A percentile compares a stretch with the other conserved stretches of the same genome.
Evolutionary conservation across 2,888 invertebrate species (phyloP).

Genomic region (Panopea generosa): DNA sequence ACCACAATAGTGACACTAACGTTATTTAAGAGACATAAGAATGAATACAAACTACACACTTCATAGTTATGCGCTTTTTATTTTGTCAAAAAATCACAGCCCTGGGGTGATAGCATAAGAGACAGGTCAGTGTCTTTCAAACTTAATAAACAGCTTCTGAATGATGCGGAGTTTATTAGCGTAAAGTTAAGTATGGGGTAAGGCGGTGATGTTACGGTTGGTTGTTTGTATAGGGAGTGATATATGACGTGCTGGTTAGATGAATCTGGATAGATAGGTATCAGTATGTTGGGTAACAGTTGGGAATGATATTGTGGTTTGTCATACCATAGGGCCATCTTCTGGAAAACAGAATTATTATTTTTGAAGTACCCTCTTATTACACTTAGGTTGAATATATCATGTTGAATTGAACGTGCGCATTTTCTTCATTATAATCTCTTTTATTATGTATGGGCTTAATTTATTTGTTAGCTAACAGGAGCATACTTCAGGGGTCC

Average conservation of each 20-base stretch:
- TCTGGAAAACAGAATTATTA: too few species aligned
- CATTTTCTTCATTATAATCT: too few species aligned
- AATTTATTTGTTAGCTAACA: too few species aligned
- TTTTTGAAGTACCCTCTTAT: too few species aligned
- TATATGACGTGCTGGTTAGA: constrained; percentile 12
- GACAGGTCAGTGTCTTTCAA: constrained; percentile 14
- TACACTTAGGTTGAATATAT: too few species aligned
- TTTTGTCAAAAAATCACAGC: constrained; percentile 21
- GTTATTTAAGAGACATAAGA: too few species aligned
- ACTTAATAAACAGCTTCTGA: constrained; percentile 22
- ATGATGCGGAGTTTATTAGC: constrained; percentile 38
- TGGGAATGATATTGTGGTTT: constrained; percentile 5
- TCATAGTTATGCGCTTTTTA: constrained; percentile 5
- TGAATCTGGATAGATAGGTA: neutral
- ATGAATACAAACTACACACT: too few species aligned
- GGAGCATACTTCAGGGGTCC: too few species aligned
- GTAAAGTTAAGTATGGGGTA: constrained; percentile 37
- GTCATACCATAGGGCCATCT: constrained; percentile 15
- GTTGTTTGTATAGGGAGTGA: constrained; percentile 34
- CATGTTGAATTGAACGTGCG: too few species aligned
- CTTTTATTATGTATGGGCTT: too few species aligned
- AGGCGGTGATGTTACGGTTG: constrained; percentile 17
- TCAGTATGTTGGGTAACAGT: constrained; percentile 29
- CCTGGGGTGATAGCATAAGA: constrained; percentile 26
- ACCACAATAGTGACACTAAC: too few species aligned